Evolutionary conservation across 53 echinoderm and acorn worm species (phyloP).

Genomic region (Holothuria leucospilota): DNA sequence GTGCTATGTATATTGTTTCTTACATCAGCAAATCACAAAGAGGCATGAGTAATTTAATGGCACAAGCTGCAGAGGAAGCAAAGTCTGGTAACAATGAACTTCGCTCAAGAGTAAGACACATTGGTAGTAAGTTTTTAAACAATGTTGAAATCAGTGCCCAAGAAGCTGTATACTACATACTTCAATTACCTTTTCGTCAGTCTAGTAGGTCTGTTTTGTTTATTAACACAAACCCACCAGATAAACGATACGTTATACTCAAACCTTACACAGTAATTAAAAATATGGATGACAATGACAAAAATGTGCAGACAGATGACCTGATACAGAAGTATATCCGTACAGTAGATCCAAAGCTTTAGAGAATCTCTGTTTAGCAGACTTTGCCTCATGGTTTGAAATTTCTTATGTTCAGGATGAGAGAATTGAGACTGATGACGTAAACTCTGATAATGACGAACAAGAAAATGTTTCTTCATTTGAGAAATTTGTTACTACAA

Average conservation of each 20-base stretch:
- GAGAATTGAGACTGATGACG: too few species aligned
- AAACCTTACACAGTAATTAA: not conserved
- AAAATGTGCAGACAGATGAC: too few species aligned
- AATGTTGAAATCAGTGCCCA: conserved; percentile 32
- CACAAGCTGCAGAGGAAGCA: conserved; percentile 42
- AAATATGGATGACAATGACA: not conserved
- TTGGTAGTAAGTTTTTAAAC: conserved; percentile 25
- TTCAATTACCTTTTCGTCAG: conserved; percentile 17
- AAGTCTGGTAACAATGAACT: conserved; percentile 6
- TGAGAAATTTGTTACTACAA: too few species aligned
- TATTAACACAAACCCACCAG: conserved; percentile 23
- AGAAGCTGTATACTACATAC: conserved; percentile 46
- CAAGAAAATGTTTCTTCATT: too few species aligned
- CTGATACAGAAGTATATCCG: not conserved
- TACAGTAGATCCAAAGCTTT: conserved; percentile 13
- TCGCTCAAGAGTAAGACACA: too few species aligned
- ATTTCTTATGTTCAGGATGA: not conserved
- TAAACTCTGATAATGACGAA: too few species aligned
- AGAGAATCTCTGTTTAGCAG: conserved; percentile 26
- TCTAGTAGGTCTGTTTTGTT: conserved; percentile 20
- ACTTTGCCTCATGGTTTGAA: conserved; percentile 20
- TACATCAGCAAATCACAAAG: conserved; percentile 44
- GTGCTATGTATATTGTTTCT: too few species aligned
- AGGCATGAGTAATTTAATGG: conserved; percentile 55
- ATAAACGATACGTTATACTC: conserved; percentile 25